Conservation (phyloP, 2,888 invertebrate species). For the Augiades crinisus region DNA sequence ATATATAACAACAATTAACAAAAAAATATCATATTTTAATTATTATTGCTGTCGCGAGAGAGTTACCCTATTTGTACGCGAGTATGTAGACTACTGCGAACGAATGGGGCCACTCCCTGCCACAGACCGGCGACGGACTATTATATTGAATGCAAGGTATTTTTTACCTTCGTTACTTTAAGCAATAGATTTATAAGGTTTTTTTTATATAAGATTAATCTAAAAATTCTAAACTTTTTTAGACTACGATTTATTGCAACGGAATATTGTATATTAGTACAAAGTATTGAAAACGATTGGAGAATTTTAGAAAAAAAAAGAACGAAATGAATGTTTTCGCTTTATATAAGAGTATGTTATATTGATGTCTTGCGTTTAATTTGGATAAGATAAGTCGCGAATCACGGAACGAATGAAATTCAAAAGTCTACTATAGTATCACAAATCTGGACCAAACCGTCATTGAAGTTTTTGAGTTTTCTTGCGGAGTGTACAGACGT, state of each 20-base stretch:
- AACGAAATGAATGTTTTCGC: slow-evolving; percentile 51
- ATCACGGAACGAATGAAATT: slow-evolving; percentile 34
- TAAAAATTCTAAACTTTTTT: slow-evolving; percentile 53
- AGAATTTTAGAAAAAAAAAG: slow-evolving; percentile 22
- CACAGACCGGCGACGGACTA: slow-evolving; percentile 32
- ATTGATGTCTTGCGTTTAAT: slow-evolving; percentile 65
- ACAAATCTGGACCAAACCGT: slow-evolving; percentile 57
- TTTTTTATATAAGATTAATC: slow-evolving; percentile 57
- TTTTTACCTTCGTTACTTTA: slow-evolving; percentile 46
- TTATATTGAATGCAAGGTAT: slow-evolving; percentile 38
- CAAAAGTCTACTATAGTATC: slow-evolving; percentile 25
- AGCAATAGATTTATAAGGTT: slow-evolving; percentile 55
- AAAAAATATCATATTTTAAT: slow-evolving; percentile 42
- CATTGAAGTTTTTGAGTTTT: slow-evolving; percentile 26
- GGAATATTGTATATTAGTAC: slow-evolving; percentile 75
- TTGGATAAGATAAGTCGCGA: slow-evolving; percentile 35
- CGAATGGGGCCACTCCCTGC: slow-evolving; percentile 46
- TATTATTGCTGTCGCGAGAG: slow-evolving; percentile 37
- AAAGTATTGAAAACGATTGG: slow-evolving; percentile 52
- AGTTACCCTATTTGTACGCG: slow-evolving; percentile 33
- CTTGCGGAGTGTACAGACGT: slow-evolving; percentile 41
- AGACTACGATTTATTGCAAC: slow-evolving; percentile 51
- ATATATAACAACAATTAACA: slow-evolving; percentile 53
- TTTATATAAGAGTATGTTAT: slow-evolving; percentile 62
- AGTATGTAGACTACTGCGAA: slow-evolving; percentile 23